Percentiles rank a stretch among this genome's conserved stretches.
phyloP scores from a whole-genome alignment of 2,797 vertebrate species.

The Tarsius wallacei region DNA sequence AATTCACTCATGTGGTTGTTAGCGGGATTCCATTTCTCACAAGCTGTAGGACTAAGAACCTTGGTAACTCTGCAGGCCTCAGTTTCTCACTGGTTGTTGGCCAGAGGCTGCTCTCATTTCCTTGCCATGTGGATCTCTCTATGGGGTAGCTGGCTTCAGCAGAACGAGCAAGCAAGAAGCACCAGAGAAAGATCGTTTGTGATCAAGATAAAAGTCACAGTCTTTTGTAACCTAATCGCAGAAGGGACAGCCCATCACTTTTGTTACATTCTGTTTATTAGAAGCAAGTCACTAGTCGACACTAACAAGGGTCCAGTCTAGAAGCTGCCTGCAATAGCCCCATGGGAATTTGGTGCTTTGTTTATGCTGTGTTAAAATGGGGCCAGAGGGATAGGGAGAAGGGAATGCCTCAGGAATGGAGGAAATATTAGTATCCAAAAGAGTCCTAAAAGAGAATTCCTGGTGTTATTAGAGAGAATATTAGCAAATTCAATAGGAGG shows the following conservation, averaged over 20 bases:
- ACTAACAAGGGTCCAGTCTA: background rate
- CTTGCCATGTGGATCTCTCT: background rate
- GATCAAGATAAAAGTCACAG: background rate
- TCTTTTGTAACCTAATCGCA: conserved; percentile 30
- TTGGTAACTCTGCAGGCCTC: background rate
- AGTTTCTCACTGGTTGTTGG: conserved; percentile 6
- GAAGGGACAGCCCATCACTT: background rate
- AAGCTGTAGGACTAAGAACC: background rate
- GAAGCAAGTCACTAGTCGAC: conserved; percentile 19
- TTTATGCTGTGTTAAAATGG: conserved; percentile 4
- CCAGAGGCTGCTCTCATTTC: background rate
- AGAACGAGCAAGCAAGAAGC: conserved; percentile 22
- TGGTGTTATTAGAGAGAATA: background rate
- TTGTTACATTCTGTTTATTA: conserved; percentile 9
- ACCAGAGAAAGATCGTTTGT: background rate
- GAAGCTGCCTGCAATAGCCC: background rate
- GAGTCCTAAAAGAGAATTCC: background rate
- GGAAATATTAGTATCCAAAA: conserved; percentile 36
- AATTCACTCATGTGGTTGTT: background rate
- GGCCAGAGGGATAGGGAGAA: background rate
- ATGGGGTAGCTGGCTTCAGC: background rate
- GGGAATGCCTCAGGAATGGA: background rate
- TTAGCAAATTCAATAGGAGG: conserved; percentile 40
- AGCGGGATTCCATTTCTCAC: conserved; percentile 18
- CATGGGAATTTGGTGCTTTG: background rate